phyloP scores from a whole-genome alignment of 2,888 invertebrate genomes.

The Drosophila pseudotalamancana region DNA sequence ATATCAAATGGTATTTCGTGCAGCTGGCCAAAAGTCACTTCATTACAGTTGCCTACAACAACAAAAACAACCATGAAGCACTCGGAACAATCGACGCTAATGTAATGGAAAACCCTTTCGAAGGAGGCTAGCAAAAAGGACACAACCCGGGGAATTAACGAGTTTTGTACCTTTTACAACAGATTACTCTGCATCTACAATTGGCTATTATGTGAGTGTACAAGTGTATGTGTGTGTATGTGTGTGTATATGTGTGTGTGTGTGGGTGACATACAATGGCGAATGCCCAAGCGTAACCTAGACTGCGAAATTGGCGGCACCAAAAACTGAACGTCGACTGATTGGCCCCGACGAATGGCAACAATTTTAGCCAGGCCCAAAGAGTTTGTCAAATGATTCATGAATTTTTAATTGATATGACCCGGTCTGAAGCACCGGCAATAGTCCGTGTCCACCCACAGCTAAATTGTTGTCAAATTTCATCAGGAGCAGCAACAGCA shows the following conservation, averaged over 20 bases:
- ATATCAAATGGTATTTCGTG: not conserved
- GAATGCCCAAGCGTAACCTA: conserved; percentile 6
- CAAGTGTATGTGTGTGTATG: not conserved
- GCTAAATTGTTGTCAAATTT: conserved; percentile 52
- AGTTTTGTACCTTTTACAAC: conserved; percentile 70
- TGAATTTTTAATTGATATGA: conserved; percentile 74
- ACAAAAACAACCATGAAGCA: conserved; percentile 14
- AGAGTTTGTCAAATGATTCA: conserved; percentile 79
- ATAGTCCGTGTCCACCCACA: not conserved
- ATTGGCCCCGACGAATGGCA: conserved; percentile 56
- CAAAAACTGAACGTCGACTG: conserved; percentile 45
- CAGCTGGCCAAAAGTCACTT: conserved; percentile 30
- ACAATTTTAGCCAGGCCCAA: conserved; percentile 53
- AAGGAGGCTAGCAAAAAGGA: conserved; percentile 32
- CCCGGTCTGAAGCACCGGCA: conserved; percentile 15
- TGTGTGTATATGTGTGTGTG: conserved; percentile 18
- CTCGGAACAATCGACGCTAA: conserved; percentile 50
- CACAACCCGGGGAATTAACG: conserved; percentile 39
- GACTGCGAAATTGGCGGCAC: conserved; percentile 23
- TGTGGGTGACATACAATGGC: conserved; percentile 34
- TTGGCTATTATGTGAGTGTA: conserved; percentile 9
- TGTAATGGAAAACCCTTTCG: conserved; percentile 59
- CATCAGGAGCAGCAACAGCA: conserved; percentile 50
- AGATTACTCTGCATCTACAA: conserved; percentile 67
- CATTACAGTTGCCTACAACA: conserved; percentile 40